These are phyloP conservation scores for Mamestra configurata DNA, from an alignment of 1,140 invertebrate genomes.

Conservation along the genomic window DNA sequence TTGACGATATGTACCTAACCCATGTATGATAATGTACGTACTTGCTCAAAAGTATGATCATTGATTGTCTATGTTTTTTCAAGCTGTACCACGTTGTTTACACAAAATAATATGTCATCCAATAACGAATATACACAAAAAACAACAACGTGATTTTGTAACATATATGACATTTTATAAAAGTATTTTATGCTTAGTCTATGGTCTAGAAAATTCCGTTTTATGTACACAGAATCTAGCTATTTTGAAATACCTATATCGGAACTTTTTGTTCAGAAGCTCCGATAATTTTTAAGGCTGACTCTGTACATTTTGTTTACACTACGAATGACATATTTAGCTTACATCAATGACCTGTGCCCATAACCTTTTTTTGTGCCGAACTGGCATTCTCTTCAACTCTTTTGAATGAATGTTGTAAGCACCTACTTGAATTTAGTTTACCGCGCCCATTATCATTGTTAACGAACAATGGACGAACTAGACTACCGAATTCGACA, in stretches of 20 bases:
- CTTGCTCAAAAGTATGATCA: constrained; percentile 1
- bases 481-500: background rate
- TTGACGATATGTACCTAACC: too few species aligned
- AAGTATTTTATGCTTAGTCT: too few species aligned
- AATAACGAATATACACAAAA: background rate
- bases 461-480: background rate
- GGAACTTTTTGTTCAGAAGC: too few species aligned
- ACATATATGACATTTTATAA: too few species aligned
- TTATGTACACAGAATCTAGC: too few species aligned
- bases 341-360: background rate
- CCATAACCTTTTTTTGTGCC: background rate
- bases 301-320: too few species aligned
- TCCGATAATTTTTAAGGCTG: too few species aligned
- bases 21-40: background rate
- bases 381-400: background rate
- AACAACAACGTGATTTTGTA: too few species aligned
- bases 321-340: background rate
- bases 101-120: background rate
- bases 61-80: background rate
- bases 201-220: too few species aligned
- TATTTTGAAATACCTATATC: too few species aligned
- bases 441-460: constrained; percentile 27
- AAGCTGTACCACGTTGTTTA: background rate
- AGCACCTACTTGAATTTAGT: background rate
- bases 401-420: background rate